These are phyloP conservation scores for Periophthalmodon schlosseri DNA, from an alignment of 2,113 vertebrate species.

Conservation along the genomic window DNA sequence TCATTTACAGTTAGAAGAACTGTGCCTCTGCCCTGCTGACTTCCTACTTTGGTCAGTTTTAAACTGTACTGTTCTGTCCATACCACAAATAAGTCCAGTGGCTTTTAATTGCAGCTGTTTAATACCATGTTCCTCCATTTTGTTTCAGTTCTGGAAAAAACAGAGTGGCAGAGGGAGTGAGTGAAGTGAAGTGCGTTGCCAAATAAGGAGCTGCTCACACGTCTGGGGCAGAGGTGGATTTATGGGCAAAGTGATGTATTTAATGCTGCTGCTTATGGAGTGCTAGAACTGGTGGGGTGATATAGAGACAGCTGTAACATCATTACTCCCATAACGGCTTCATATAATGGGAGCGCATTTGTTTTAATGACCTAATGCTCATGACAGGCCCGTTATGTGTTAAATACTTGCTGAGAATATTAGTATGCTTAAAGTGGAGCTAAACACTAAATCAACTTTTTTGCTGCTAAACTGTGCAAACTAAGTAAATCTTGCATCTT, in stretches of 20 bases:
- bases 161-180: not conserved
- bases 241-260: constrained; percentile 16
- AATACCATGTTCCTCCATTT: not conserved
- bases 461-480: no score
- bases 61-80: not conserved
- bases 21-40: no score
- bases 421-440: no score
- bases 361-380: not conserved
- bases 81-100: not conserved
- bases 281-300: not conserved
- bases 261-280: not conserved
- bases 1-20: no score
- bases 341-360: not conserved
- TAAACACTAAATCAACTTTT: no score
- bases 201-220: constrained; percentile 44
- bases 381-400: not conserved
- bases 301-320: not conserved
- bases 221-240: constrained; percentile 10
- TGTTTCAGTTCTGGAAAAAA: not conserved
- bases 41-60: not conserved
- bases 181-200: constrained; percentile 22
- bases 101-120: not conserved
- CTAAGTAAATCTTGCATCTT: no score
- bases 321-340: not conserved
- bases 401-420: no score